Evolutionary conservation across 2,888 invertebrate genomes (phyloP), one percentile per base, ranked within the genome.

Genomic region (Drosophila paramelanica): DNA sequence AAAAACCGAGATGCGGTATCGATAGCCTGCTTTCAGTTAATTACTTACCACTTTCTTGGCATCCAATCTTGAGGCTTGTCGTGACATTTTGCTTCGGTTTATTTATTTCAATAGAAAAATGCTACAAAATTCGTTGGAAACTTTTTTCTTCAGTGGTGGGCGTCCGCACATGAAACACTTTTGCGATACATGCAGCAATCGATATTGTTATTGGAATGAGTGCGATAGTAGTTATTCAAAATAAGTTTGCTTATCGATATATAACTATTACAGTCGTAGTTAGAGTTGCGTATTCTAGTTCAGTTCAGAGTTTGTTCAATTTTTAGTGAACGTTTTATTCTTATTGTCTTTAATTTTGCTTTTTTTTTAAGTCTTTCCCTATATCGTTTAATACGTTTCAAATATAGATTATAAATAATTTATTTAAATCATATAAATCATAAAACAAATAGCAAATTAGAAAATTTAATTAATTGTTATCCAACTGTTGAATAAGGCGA

Each of bases 11-110:
- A 53, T n/a, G 55, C 61, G 62, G 7, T 56, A 52, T 36, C 46
- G 51, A 49, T 55, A 46, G 52, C 53, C 61, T 61, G 14, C 60
- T 25, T 49, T 59, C 42, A 47, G 49, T 53, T 31, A 42, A 56
- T 46, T 65, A 91, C 93, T 91, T 89, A 93, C 92, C 91, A 92
- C 93, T 92, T 92, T 92, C 58, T 92, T 92, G 8, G 91, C 83
- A 77, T 92, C 92, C 57, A 92, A 76, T 68, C 91, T 80, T n/a
- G 91, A 85, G 41, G 89, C 77, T 88, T 92, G 92, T 27, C 92
- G 89, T 3, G 92, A 92, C 92, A 92, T 92, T 55, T 82, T 87
- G 51, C 4, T 11, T 3, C 23, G 17, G 20, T 46, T 47, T 25
- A 39, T 27, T 55, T 67, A 25, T 11, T 59, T 2, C 14, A 49